These are phyloP conservation scores for Marcusenius ussheri DNA, from an alignment of 2,113 vertebrate species.

Conservation along the genomic window DNA sequence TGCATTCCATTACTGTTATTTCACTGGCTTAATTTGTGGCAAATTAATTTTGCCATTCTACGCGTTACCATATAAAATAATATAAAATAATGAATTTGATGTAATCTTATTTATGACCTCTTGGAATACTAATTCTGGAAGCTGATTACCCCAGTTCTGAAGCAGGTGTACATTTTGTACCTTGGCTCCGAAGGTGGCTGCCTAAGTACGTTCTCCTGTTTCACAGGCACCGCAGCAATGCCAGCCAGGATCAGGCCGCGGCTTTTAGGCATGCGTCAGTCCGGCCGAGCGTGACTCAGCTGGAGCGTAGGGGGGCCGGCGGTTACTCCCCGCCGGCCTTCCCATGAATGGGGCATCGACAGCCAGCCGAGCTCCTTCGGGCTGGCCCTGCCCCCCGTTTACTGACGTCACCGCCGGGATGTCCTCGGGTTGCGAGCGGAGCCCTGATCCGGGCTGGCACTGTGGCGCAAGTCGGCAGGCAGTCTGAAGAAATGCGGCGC, in stretches of 20 bases:
- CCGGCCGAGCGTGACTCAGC: background rate
- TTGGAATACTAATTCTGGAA: background rate
- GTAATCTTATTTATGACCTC: background rate
- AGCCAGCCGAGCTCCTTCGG: background rate
- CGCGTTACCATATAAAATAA: background rate
- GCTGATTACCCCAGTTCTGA: background rate
- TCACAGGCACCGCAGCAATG: background rate
- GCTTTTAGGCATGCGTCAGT: background rate
- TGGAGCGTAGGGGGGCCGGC: background rate
- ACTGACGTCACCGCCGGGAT: conserved; percentile 2
- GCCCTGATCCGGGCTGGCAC: background rate
- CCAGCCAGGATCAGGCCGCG: background rate
- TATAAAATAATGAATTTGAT: background rate
- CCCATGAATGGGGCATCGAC: background rate
- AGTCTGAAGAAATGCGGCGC: background rate
- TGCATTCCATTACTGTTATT: too few relatives aligned
- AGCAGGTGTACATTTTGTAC: background rate
- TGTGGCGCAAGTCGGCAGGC: background rate
- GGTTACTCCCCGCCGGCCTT: background rate
- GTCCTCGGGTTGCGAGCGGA: background rate
- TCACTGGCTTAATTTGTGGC: too few relatives aligned
- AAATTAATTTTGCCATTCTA: background rate
- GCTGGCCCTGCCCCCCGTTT: background rate
- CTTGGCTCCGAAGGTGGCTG: background rate
- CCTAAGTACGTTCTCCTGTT: background rate